These are phyloP conservation scores for Drosophila burlai DNA, from an alignment of 1,140 invertebrate genomes.

Conservation along the genomic window DNA sequence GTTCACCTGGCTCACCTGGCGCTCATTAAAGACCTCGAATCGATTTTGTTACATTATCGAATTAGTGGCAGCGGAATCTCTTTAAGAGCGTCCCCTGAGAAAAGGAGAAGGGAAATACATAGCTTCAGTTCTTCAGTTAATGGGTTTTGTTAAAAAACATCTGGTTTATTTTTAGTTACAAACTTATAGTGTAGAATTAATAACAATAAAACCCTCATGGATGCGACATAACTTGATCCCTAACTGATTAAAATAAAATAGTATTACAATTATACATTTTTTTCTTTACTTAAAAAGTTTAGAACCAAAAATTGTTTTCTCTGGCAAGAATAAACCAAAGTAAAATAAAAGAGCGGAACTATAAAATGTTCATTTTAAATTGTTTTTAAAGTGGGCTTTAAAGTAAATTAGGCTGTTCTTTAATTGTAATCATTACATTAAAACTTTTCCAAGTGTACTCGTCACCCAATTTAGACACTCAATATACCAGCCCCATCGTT, in stretches of 20 bases:
- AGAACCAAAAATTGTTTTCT: no score
- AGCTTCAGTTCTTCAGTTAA: no score
- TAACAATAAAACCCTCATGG: not conserved
- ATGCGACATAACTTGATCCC: not conserved
- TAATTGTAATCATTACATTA: not conserved
- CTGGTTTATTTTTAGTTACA: not conserved
- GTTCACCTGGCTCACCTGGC: slow-evolving; percentile 5
- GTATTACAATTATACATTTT: not conserved
- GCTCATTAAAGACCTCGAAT: slow-evolving; percentile 43
- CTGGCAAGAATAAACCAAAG: no score
- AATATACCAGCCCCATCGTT: slow-evolving; percentile 11
- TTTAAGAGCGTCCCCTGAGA: slow-evolving; percentile 1
- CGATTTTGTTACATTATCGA: slow-evolving; percentile 43
- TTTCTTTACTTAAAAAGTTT: no score
- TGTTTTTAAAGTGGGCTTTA: no score
- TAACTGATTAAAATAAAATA: not conserved
- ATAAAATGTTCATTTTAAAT: no score
- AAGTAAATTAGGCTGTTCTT: no score
- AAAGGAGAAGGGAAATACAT: not conserved
- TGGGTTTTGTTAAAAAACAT: not conserved
- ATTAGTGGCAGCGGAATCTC: slow-evolving; percentile 16
- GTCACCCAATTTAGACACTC: slow-evolving; percentile 15
- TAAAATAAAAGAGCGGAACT: no score
- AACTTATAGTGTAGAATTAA: not conserved
- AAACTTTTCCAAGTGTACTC: slow-evolving; percentile 2